Base-by-base conservation (phyloP, 2,113 vertebrate genomes). In the Strigops habroptila region DNA sequence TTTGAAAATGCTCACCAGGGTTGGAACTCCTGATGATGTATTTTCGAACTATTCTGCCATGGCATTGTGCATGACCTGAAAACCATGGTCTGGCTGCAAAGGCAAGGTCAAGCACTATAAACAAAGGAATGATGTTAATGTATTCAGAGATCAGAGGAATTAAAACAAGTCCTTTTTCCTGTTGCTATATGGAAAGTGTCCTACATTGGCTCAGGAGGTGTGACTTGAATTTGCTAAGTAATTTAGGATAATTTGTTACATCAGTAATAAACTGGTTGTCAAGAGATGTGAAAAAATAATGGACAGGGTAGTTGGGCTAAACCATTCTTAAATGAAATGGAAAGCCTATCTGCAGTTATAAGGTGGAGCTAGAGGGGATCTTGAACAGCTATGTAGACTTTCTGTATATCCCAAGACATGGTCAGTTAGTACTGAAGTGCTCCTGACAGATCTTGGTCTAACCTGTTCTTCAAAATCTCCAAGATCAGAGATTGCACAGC, bases 31-130 rank as follows among this genome's bases (percentile, higher is more conserved):
- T 67, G 55, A 25, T 62, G 19, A 64, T 74, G 30, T 60, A 62
- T 94, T 84, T 96, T 82, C 62, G 41, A 49, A 59, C 78, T 57
- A 59, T 76, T 92, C 77, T 94, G 81, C 67, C 83, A 67, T 18
- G 65, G 62, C 81, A 93, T 94, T 94, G 91, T 96, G 88, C 30
- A 30, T 3, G 91, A 96, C 95, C 96, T 94, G 83, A 84, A 95
- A 94, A 92, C 53, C 82, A 10, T 53, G 70, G 59, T 74, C 78
- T 96, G 70, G 77, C 70, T 89, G 86, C 63, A 82, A 76, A 91
- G 53, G 57, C 78, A 89, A 96, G 96, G 96, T 96, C 96, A 97
- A 65, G 41, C 6, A 1, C 13, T 48, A 68, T 74, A 76, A 92
- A 97, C 93, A 96, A 96, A 89, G 70, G 81, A 77, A 35, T 0